These are phyloP conservation scores for Centruroides vittatus DNA, from an alignment of 1,140 invertebrate species.

Conservation along the genomic window DNA sequence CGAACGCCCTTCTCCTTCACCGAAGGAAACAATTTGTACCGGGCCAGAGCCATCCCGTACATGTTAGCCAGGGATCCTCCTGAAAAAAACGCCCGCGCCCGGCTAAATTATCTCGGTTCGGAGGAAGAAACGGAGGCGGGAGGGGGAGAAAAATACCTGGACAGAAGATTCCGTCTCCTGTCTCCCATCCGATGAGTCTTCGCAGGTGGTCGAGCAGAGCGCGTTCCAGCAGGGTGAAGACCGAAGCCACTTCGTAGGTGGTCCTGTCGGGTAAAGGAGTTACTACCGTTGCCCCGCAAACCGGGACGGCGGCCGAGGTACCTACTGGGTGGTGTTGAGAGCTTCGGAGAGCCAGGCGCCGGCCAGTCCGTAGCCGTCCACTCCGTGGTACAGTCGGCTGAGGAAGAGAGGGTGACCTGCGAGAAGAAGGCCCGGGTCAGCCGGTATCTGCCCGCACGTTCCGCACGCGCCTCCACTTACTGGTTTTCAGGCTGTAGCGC, in stretches of 20 bases:
- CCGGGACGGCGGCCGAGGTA: not conserved
- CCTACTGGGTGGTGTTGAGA: conserved; percentile 88
- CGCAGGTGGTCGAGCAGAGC: conserved; percentile 85
- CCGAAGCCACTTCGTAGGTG: conserved; percentile 96
- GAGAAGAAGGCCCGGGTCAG: not conserved
- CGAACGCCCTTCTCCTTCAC: conserved; percentile 84
- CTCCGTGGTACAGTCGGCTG: conserved; percentile 88
- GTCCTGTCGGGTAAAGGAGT: conserved; percentile 27
- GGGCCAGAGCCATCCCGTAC: conserved; percentile 85
- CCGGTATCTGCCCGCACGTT: not conserved
- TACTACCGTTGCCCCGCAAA: too few species aligned
- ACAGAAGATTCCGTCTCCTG: conserved; percentile 87
- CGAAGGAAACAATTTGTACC: conserved; percentile 85
- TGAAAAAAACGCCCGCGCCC: not conserved
- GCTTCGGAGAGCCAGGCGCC: conserved; percentile 95
- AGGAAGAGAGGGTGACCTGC: conserved; percentile 93
- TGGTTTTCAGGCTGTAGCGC: conserved; percentile 83
- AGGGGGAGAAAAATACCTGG: conserved; percentile 40
- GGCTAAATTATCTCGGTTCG: not conserved
- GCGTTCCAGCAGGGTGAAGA: conserved; percentile 97
- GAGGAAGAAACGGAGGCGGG: not conserved
- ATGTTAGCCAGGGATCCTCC: conserved; percentile 92
- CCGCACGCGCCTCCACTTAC: conserved; percentile 5
- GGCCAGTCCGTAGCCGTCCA: conserved; percentile 87
- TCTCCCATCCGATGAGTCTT: conserved; percentile 63